Evolutionary conservation across 2,888 invertebrate genomes (phyloP).

Genomic region (Troides oblongomaculatus): DNA sequence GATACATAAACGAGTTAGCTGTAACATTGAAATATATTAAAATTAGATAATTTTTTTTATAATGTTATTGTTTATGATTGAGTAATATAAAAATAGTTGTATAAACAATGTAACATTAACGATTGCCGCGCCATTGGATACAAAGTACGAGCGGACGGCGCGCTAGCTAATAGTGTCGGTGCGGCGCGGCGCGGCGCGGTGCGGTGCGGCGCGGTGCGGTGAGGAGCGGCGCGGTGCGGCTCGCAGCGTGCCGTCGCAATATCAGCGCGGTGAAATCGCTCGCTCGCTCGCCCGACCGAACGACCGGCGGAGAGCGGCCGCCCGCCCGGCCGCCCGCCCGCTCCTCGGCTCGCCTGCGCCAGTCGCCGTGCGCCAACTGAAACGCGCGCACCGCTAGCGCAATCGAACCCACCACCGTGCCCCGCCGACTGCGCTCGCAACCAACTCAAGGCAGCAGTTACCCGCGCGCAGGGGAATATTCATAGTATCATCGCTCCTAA

Average conservation of each 20-base stretch:
- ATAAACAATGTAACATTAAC: conserved; percentile 15
- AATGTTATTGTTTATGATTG: conserved; percentile 17
- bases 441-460: background rate
- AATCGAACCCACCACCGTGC: conserved; percentile 41
- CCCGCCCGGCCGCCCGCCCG: conserved; percentile 57
- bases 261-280: conserved; percentile 79
- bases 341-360: conserved; percentile 77
- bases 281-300: conserved; percentile 29
- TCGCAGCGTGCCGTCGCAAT: conserved; percentile 70
- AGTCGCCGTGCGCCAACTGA: conserved; percentile 80
- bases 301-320: no score
- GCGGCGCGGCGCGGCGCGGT: conserved; percentile 18
- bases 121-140: conserved; percentile 37
- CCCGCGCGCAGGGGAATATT: conserved; percentile 34
- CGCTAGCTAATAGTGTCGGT: conserved; percentile 35
- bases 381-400: conserved; percentile 77
- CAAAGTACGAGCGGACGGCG: conserved; percentile 45
- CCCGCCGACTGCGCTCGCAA: conserved; percentile 7
- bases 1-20: no score
- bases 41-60: no score
- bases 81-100: conserved; percentile 15
- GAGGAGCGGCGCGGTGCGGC: background rate
- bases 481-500: conserved; percentile 40
- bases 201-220: conserved; percentile 7
- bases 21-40: no score